phyloP scores from a whole-genome alignment of 1,140 invertebrate genomes.

The Trichonephila clavata region DNA sequence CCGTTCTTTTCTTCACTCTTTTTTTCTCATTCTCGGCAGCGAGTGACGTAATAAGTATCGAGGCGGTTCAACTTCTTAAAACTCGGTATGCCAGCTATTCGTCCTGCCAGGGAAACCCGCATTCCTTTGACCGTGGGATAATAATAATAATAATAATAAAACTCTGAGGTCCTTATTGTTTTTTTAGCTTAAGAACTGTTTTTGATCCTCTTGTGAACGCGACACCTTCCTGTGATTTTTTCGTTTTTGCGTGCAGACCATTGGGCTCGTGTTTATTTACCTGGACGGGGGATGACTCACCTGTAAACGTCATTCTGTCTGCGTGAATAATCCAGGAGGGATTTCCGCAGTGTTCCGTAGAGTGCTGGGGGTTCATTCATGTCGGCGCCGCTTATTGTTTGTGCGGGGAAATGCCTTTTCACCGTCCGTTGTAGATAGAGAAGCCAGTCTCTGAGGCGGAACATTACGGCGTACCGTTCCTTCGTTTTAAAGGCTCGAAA shows the following conservation, averaged over 20 bases:
- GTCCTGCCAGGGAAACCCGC: conserved; percentile 5
- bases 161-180: background rate
- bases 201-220: background rate
- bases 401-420: background rate
- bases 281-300: background rate
- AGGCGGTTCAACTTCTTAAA: background rate
- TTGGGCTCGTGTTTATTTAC: background rate
- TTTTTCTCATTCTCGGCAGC: background rate
- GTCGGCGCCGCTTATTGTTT: background rate
- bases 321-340: conserved; percentile 17
- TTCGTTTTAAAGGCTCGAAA: background rate
- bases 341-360: conserved; percentile 31
- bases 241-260: no score
- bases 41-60: background rate
- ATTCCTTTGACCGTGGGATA: background rate
- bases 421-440: background rate
- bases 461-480: background rate
- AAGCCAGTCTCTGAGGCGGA: background rate
- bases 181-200: background rate
- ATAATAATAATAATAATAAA: background rate
- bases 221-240: no score
- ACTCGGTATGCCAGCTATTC: conserved; percentile 14
- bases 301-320: conserved; percentile 11
- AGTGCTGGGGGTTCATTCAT: background rate
- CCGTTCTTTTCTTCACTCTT: background rate